Conservation (phyloP, 2,113 vertebrate species). For the Andinoacara biseriatus region DNA sequence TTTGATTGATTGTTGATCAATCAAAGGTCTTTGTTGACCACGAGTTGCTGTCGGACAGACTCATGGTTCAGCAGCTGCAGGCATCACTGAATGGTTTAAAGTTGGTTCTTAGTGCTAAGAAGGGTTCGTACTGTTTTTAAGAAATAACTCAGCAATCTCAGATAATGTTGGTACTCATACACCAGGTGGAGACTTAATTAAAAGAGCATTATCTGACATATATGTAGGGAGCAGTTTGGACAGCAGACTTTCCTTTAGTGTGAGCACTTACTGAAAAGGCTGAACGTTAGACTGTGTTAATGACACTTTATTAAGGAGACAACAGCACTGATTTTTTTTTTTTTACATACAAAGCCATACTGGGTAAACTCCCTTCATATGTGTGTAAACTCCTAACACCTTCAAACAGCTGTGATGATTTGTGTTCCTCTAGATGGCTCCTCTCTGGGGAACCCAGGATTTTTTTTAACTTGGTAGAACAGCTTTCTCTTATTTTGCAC, state of each 20-base stretch:
- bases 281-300: neutral
- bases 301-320: neutral
- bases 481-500: neutral
- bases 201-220: neutral
- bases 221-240: too few species aligned
- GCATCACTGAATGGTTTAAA: accelerated
- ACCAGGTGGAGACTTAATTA: neutral
- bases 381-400: neutral
- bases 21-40: too few species aligned
- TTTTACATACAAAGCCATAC: too few species aligned
- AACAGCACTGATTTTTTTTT: neutral
- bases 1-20: too few species aligned
- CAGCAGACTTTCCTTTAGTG: neutral
- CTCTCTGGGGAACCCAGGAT: neutral
- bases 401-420: neutral
- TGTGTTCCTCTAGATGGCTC: neutral
- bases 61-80: too few species aligned
- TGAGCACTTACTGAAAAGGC: neutral
- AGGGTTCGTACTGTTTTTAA: neutral
- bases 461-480: neutral
- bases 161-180: neutral
- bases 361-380: too few species aligned
- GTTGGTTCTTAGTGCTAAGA: neutral
- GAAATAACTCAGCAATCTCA: neutral
- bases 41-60: too few species aligned